phyloP scores from a whole-genome alignment of 1,140 invertebrate species.

The Aricia agestis region DNA sequence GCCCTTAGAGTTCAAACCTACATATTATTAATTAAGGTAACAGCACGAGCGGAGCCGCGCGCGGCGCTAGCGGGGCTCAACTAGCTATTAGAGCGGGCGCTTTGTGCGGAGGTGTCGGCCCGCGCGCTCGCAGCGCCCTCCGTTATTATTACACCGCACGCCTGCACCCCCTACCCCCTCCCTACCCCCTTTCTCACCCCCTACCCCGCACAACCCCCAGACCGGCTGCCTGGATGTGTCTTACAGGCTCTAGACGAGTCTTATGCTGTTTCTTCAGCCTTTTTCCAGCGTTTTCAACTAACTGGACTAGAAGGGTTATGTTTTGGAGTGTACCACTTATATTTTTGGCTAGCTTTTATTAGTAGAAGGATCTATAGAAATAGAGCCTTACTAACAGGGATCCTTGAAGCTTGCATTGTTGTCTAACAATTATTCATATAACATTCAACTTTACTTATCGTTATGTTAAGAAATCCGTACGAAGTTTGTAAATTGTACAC shows the following conservation, averaged over 20 bases:
- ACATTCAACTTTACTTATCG: too few species aligned
- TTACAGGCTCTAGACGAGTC: neutral
- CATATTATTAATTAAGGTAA: too few species aligned
- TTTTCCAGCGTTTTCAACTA: too few species aligned
- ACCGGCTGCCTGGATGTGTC: neutral
- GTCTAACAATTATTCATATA: too few species aligned
- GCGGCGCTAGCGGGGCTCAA: slow-evolving; percentile 43
- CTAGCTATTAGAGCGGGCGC: slow-evolving; percentile 58
- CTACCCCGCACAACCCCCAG: neutral
- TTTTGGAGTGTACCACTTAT: too few species aligned
- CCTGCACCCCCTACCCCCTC: neutral
- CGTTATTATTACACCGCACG: slow-evolving; percentile 29
- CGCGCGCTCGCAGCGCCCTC: slow-evolving; percentile 33
- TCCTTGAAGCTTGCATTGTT: too few species aligned
- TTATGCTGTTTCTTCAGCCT: neutral
- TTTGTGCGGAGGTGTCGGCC: slow-evolving; percentile 66
- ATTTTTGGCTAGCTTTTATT: too few species aligned
- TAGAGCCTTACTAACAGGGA: too few species aligned
- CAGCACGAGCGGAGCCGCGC: slow-evolving; percentile 25
- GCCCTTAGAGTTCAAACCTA: neutral
- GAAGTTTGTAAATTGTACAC: too few species aligned
- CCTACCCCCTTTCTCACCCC: neutral
- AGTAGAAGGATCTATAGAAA: too few species aligned
- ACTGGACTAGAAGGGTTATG: too few species aligned
- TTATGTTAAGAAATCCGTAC: too few species aligned